Evolutionary conservation across 2,113 vertebrate species (phyloP), one percentile per base, ranked within the genome.

Genomic region (Rana temporaria): DNA sequence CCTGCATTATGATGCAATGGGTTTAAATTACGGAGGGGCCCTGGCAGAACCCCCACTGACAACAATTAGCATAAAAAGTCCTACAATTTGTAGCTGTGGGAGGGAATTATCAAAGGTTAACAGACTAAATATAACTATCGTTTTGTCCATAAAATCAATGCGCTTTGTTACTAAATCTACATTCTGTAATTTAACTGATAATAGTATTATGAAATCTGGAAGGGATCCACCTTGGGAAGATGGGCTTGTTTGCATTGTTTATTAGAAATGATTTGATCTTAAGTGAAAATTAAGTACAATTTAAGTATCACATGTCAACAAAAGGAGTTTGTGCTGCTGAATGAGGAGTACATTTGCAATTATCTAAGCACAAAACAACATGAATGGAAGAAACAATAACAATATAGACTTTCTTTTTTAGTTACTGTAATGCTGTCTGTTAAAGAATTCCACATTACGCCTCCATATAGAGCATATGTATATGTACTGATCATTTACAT

Each of bases 91-190:
- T 86, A 91, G 90, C 90, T 66, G 90, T 89, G 90, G 90, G 91
- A 86, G 88, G 90, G 89, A 88, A 88, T 89, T 84, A 91, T 91
- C 89, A 90, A 92, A 93, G 91, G 93, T 93, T 91, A 91, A 88
- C 90, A 90, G 90, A 90, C 91, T 92, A 91, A 92, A 91, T 91
- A 92, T 91, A 91, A 92, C 90, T 90, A 89, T 85, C 82, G 82
- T 87, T 89, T 76, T 92, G 92, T 91, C 93, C 90, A 87, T 91
- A 86, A 91, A 93, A 92, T 92, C 91, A 90, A 84, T 83, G 90
- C 0, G 84, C 91, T 92, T 91, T 92, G 91, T 91, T 85, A 86
- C 87, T 64, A 0, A 88, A 86, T 87, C 85, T 84, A 89, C 90
- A 90, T 89, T 89, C 90, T 92, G 87, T 89, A 88, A 91, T 91